Percentiles rank a stretch among this genome's conserved stretches.
Conservation (phyloP, 2,888 invertebrate species). For the Agrochola lychnidis region DNA sequence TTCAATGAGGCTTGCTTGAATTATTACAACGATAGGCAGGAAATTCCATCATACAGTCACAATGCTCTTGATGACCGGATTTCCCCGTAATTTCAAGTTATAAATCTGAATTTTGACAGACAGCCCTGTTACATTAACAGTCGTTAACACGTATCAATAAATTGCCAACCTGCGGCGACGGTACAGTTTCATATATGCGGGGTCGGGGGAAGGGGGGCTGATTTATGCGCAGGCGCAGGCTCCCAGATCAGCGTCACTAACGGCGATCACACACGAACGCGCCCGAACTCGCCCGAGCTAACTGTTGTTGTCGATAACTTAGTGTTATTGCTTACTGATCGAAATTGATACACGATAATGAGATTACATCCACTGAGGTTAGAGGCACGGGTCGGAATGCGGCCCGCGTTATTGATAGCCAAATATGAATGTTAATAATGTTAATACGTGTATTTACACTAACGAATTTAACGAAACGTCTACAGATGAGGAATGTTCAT, state of each 20-base stretch:
- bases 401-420: slow-evolving; percentile 34
- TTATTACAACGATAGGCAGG: neutral
- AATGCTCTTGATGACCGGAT: neutral
- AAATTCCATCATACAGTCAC: neutral
- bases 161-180: slow-evolving; percentile 34
- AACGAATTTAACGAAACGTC: slow-evolving; percentile 21
- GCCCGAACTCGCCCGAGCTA: slow-evolving; percentile 38
- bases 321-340: slow-evolving; percentile 59
- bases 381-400: slow-evolving; percentile 50
- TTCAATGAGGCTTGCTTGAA: neutral
- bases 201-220: slow-evolving; percentile 8
- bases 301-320: slow-evolving; percentile 58
- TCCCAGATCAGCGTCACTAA: slow-evolving; percentile 40
- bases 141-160: slow-evolving; percentile 55
- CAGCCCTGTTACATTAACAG: slow-evolving; percentile 30
- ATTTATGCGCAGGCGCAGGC: slow-evolving; percentile 51
- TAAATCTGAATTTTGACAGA: slow-evolving; percentile 17
- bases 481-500: slow-evolving; percentile 16
- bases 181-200: neutral
- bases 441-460: slow-evolving; percentile 52
- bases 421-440: slow-evolving; percentile 49
- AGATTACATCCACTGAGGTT: slow-evolving; percentile 54
- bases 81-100: slow-evolving; percentile 7
- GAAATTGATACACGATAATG: slow-evolving; percentile 59
- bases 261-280: slow-evolving; percentile 40